Percentiles rank a stretch among this genome's conserved stretches.
These are phyloP conservation scores for Rhyacophila evoluta DNA, from an alignment of 2,888 invertebrate genomes.

Conservation along the genomic window DNA sequence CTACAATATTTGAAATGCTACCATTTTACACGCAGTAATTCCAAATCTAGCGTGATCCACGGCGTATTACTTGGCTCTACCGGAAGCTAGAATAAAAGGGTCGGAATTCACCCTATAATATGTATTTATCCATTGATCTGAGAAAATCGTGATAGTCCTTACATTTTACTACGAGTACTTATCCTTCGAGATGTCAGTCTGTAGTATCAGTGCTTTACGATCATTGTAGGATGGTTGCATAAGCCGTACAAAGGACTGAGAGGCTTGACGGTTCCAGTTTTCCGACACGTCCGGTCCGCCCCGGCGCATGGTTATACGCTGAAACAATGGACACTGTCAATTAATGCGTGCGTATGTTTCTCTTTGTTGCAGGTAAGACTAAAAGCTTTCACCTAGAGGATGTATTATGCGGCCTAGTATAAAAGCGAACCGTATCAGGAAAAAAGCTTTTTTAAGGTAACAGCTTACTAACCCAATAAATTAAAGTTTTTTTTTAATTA, in stretches of 20 bases:
- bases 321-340: constrained; percentile 41
- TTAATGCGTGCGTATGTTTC: constrained; percentile 44
- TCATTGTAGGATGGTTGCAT: background rate
- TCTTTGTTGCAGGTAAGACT: constrained; percentile 48
- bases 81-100: background rate
- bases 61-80: background rate
- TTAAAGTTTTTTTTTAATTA: too few species aligned
- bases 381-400: background rate
- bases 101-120: background rate
- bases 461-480: background rate
- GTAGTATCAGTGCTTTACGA: background rate
- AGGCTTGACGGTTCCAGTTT: background rate
- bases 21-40: background rate
- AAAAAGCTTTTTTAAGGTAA: background rate
- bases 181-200: constrained; percentile 11
- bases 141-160: background rate
- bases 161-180: background rate
- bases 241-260: background rate
- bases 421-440: background rate
- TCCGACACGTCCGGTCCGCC: constrained; percentile 14
- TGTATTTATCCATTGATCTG: background rate
- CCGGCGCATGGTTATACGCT: background rate
- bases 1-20: too few species aligned
- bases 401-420: background rate
- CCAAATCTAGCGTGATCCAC: background rate